Base-by-base conservation (phyloP, 2,888 invertebrate genomes). In the Apodemia duryi region DNA sequence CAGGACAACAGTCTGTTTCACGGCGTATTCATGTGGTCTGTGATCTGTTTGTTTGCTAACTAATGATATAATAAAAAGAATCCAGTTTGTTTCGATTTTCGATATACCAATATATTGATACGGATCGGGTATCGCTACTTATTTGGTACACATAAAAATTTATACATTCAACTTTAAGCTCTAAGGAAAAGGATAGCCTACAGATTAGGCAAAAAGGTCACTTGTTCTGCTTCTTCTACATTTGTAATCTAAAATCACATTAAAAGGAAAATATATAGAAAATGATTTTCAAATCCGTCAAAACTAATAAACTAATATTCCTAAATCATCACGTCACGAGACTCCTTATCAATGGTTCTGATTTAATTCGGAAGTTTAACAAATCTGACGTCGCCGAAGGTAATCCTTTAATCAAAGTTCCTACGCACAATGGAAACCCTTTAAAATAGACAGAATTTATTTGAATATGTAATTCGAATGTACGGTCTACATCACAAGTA, bases 371-470 rank as follows among this genome's bases (percentile, higher is more conserved):
- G 54, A 57, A 32, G 54, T 29, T 32, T 57, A 57, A 57, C 54
- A 67, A 67, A 67, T 61, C 67, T 67, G 63, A 63, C 67, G 28
- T 29, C 29, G 32, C 29, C 54, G 11, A 29, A 57, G 54, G 54
- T 69, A 69, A 69, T 67, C 67, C 67, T 63, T 69, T 67, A 69
- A 67, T 69, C 67, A 69, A 69, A 69, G 63, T 67, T 67, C 43
- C 64, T 35, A 54, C 65, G 54, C 65, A 69, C 69, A 69, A 67
- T 69, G 64, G 63, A 61, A 65, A n/a, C 60, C 64, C 61, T 64
- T 43, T 65, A 65, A 66, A 69, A 69, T 62, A 63, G 69, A 61
- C 52, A 64, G 67, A 65, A 67, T 69, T 67, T 66, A 67, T 66
- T 67, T 67, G 61, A 64, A 69, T 65, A 62, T 67, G 61, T 64